Evolutionary conservation across 2,888 invertebrate genomes (phyloP).

Genomic region (Ariolimax columbianus): DNA sequence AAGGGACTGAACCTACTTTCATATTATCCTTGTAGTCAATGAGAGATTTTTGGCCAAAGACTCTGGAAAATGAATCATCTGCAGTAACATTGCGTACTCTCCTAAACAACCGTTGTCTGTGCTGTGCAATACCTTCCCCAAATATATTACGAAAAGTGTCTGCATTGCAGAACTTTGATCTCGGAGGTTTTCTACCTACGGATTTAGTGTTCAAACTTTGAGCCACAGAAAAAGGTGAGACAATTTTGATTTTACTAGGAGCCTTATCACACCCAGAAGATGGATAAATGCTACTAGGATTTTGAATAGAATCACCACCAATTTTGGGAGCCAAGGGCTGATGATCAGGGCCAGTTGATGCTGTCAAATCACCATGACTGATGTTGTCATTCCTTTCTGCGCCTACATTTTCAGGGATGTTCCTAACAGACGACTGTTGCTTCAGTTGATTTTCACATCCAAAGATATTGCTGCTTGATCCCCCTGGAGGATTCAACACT

Average conservation of each 20-base stretch:
- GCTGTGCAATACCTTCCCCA: constrained; percentile 2
- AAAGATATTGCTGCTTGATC: constrained; percentile 70
- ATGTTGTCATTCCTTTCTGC: constrained; percentile 35
- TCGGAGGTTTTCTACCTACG: neutral
- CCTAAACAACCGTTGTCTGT: constrained; percentile 10
- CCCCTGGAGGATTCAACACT: constrained; percentile 69
- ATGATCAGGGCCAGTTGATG: neutral
- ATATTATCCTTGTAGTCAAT: neutral
- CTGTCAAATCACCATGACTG: neutral
- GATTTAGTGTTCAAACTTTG: neutral
- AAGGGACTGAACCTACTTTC: neutral
- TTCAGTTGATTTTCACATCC: constrained; percentile 51
- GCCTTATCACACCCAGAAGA: constrained; percentile 5
- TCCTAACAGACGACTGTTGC: constrained; percentile 42
- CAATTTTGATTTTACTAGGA: neutral
- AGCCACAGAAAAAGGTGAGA: neutral
- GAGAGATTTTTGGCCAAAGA: constrained; percentile 35
- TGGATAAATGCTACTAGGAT: constrained; percentile 47
- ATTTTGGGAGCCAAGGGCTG: constrained; percentile 41
- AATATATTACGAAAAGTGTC: constrained; percentile 44
- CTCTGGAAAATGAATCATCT: constrained; percentile 44
- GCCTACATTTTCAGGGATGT: constrained; percentile 16
- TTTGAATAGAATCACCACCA: constrained; percentile 55
- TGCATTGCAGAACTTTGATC: neutral
- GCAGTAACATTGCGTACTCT: neutral